Evolutionary conservation across 35 echinoderm and acorn worm species (phyloP).

Genomic region (Anneissia japonica): DNA sequence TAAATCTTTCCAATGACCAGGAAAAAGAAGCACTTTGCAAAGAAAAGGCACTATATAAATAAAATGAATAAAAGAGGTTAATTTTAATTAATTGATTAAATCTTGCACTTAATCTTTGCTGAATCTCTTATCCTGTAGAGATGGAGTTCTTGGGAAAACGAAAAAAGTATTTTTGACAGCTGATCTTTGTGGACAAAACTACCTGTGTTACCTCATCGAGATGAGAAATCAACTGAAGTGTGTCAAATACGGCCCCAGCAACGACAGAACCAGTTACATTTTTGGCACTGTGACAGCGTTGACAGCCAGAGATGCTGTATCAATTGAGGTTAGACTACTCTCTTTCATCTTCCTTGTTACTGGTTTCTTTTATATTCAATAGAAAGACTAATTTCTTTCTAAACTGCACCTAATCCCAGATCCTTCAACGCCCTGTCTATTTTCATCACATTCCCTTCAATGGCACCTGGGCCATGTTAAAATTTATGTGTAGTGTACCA

Average conservation of each 20-base stretch:
- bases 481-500: too few relatives aligned
- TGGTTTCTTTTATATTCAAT: not conserved
- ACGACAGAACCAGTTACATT: constrained; percentile 65
- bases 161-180: constrained; percentile 71
- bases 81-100: too few relatives aligned
- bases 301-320: constrained; percentile 63
- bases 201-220: constrained; percentile 69
- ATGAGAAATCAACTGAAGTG: constrained; percentile 52
- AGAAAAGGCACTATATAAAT: too few relatives aligned
- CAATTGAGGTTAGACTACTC: constrained; percentile 44
- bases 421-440: not conserved
- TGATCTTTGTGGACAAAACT: constrained; percentile 76
- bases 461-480: too few relatives aligned
- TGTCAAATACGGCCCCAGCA: constrained; percentile 69
- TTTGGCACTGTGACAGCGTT: constrained; percentile 67
- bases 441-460: not conserved
- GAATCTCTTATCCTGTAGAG: too few relatives aligned
- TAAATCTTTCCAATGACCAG: too few relatives aligned
- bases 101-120: too few relatives aligned
- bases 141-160: constrained; percentile 63
- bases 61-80: too few relatives aligned
- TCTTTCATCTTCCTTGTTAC: not conserved
- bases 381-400: not conserved
- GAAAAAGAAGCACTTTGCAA: too few relatives aligned
- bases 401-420: not conserved